Conservation (phyloP, 1,140 invertebrate species). For the Triops longicaudatus region DNA sequence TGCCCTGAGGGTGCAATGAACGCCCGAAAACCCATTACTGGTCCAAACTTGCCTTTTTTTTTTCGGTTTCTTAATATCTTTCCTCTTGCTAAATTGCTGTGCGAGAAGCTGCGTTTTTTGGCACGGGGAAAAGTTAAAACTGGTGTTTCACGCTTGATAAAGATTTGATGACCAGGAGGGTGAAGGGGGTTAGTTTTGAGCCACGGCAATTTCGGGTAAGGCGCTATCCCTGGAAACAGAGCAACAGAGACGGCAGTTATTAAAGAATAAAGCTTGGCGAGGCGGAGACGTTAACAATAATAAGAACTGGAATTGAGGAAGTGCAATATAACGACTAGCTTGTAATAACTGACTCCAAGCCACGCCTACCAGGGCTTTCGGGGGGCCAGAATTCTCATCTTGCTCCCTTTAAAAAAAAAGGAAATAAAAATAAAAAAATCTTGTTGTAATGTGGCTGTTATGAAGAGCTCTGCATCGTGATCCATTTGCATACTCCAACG, state of each 20-base stretch:
- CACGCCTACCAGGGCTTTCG: not conserved
- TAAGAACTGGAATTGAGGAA: slow-evolving; percentile 10
- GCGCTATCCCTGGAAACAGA: not conserved
- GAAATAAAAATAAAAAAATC: too few relatives aligned
- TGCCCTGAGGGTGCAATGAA: too few relatives aligned
- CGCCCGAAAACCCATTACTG: not conserved
- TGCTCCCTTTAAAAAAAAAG: not conserved
- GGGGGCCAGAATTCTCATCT: not conserved
- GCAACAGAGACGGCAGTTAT: slow-evolving; percentile 4
- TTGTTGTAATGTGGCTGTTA: not conserved
- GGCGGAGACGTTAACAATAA: slow-evolving; percentile 9
- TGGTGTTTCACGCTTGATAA: not conserved
- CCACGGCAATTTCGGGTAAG: not conserved
- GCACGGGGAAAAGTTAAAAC: not conserved
- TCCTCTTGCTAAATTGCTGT: not conserved
- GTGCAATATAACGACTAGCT: slow-evolving; percentile 5
- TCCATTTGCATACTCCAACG: not conserved
- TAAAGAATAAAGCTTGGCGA: slow-evolving; percentile 7
- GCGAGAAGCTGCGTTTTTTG: not conserved
- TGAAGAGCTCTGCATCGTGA: not conserved
- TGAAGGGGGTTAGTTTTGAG: not conserved
- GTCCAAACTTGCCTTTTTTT: not conserved
- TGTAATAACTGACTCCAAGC: not conserved
- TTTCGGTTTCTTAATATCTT: not conserved
- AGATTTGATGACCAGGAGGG: not conserved